These are phyloP conservation scores for Poeciliopsis prolifica DNA, from an alignment of 2,113 vertebrate species.

Conservation along the genomic window DNA sequence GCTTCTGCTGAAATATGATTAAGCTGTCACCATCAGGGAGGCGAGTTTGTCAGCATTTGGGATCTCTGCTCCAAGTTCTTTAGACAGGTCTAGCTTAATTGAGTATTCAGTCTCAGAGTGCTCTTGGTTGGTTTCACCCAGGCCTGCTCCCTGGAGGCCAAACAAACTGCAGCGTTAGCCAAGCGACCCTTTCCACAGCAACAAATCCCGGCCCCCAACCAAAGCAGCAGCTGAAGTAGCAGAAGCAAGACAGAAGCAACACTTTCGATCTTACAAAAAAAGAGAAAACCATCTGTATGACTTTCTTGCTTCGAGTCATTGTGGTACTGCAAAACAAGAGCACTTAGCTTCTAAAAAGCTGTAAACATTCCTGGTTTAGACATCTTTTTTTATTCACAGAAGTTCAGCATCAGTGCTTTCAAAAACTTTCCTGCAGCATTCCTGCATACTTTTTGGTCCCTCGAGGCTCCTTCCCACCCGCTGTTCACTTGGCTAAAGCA, in stretches of 20 bases:
- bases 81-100: conserved; percentile 61
- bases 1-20: conserved; percentile 61
- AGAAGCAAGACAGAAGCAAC: conserved; percentile 3
- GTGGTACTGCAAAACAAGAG: conserved; percentile 12
- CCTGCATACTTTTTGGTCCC: conserved; percentile 58
- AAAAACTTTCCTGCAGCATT: conserved; percentile 61
- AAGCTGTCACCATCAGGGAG: conserved; percentile 53
- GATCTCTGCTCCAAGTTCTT: conserved; percentile 57
- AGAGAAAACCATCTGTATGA: conserved; percentile 35
- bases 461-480: conserved; percentile 31
- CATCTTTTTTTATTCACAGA: conserved; percentile 28
- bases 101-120: conserved; percentile 54
- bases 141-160: conserved; percentile 50
- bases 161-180: conserved; percentile 51
- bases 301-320: conserved; percentile 31
- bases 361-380: conserved; percentile 58
- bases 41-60: conserved; percentile 55
- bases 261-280: conserved; percentile 18
- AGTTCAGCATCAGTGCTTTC: conserved; percentile 63
- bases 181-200: conserved; percentile 37
- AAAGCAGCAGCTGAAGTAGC: conserved; percentile 29
- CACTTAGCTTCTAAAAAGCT: conserved; percentile 3
- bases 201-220: conserved; percentile 50
- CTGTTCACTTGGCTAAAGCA: conserved; percentile 61
- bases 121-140: conserved; percentile 35